phyloP scores from a whole-genome alignment of 2,113 vertebrate genomes.

The Meleagris gallopavo region DNA sequence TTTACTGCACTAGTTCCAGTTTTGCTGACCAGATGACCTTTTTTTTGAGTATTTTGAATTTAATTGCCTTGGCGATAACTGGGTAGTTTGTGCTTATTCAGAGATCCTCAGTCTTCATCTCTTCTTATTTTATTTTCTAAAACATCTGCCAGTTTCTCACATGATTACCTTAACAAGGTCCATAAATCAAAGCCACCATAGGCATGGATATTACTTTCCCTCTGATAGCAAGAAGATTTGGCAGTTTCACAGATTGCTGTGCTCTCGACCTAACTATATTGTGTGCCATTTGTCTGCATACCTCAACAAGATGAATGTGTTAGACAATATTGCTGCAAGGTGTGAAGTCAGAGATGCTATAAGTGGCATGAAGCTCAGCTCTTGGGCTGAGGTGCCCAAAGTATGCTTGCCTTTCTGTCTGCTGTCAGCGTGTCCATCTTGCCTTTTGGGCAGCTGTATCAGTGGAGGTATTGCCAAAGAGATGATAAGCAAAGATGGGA shows the following conservation, averaged over 20 bases:
- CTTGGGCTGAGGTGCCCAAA: too few species aligned
- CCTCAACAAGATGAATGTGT: rapidly evolving
- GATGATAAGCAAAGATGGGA: too few species aligned
- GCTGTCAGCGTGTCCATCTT: too few species aligned
- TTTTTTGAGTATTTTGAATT: not conserved
- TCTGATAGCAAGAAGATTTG: not conserved
- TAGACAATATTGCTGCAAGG: not conserved
- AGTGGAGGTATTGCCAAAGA: rapidly evolving
- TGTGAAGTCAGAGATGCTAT: not conserved
- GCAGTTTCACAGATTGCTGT: not conserved
- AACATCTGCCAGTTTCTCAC: not conserved
- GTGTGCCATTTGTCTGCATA: not conserved
- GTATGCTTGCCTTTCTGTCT: too few species aligned
- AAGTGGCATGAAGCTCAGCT: not conserved
- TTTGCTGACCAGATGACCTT: not conserved
- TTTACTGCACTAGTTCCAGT: not conserved
- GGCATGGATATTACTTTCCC: not conserved
- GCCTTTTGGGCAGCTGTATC: not conserved
- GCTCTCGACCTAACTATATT: rapidly evolving
- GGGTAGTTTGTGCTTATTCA: not conserved
- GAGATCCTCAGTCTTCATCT: not conserved
- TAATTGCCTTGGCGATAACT: not conserved
- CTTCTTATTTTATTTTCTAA: not conserved
- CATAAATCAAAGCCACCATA: not conserved
- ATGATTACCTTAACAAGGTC: not conserved